Evolutionary conservation across 2,888 invertebrate species (phyloP), one percentile per base, ranked within the genome.

Genomic region (Agapostemon virescens): DNA sequence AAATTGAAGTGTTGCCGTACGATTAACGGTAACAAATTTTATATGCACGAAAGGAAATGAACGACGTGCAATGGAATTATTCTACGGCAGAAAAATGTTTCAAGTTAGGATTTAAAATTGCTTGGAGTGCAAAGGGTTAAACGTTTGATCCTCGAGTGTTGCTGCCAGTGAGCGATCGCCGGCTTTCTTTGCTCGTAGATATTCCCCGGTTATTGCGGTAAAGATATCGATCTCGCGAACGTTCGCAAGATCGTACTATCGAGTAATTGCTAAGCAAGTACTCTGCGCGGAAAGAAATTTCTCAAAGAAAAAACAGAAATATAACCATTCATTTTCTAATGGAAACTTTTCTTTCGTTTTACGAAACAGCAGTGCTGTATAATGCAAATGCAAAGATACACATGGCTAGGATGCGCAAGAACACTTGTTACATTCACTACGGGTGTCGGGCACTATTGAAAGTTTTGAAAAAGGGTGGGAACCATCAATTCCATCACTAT

Each of bases 301-400:
- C 13, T 20, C 15, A 15, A 66, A 49, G 66, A 74, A 82, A 71
- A 26, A 26, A 13, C 23, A 64, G 69, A 73, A 70, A 68, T 76
- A 11, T 40, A 17, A 4, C 13, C 40, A 30, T 58, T 20, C 52
- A 70, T 69, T 79, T 79, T 77, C 74, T 68, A 77, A 77, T 82
- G 55, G 61, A 69, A 77, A 81, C 72, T 52, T 30, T 69, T 69
- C 71, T 38, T 66, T 55, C 55, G 61, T 36, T 69, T 58, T n/a
- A 13, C 74, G 20, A 61, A 17, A n/a, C 63, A 17, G 26, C 63
- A 9, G 23, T 45, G 30, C 6, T 2, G 33, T 33, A n/a, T 42
- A 69, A 75, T 55, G 55, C 42, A 75, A 55, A 55, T 67, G 36
- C 49, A 33, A n/a, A n/a, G 26, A 36, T 11, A 52, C 11, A 20